Conservation (phyloP, 2,888 invertebrate genomes). For the Cosmopolites sordidus region DNA sequence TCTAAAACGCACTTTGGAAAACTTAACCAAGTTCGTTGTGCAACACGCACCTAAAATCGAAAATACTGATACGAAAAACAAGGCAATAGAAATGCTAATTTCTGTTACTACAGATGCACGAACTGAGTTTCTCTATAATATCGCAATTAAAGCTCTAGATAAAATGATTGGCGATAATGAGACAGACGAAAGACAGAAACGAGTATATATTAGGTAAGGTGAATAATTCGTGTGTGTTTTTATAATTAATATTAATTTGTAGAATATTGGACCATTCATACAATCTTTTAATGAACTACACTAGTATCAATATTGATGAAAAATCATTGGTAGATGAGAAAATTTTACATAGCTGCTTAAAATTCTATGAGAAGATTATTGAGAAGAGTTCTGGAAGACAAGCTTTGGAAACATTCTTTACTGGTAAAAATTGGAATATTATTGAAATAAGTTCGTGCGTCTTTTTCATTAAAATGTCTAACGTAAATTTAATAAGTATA, state of each 20-base stretch:
- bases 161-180: conserved; percentile 60
- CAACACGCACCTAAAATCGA: conserved; percentile 61
- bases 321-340: conserved; percentile 54
- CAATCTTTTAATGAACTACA: conserved; percentile 61
- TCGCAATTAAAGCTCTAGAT: conserved; percentile 59
- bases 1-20: conserved; percentile 61
- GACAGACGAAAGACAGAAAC: conserved; percentile 61
- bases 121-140: conserved; percentile 68
- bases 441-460: too few species aligned
- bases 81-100: conserved; percentile 65
- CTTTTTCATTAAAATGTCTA: too few species aligned
- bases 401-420: conserved; percentile 80
- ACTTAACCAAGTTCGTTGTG: conserved; percentile 61
- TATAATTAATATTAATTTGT: conserved; percentile 1
- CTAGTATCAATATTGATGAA: conserved; percentile 40
- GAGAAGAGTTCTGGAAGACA: conserved; percentile 77
- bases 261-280: conserved; percentile 64
- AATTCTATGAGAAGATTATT: conserved; percentile 81
- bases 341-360: conserved; percentile 64
- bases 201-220: conserved; percentile 43
- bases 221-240: background rate
- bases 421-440: too few species aligned
- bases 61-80: conserved; percentile 58
- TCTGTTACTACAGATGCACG: conserved; percentile 74
- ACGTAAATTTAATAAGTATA: too few species aligned